Base-by-base conservation (phyloP, 2,797 vertebrate genomes). In the Enteromius fasciolatus region DNA sequence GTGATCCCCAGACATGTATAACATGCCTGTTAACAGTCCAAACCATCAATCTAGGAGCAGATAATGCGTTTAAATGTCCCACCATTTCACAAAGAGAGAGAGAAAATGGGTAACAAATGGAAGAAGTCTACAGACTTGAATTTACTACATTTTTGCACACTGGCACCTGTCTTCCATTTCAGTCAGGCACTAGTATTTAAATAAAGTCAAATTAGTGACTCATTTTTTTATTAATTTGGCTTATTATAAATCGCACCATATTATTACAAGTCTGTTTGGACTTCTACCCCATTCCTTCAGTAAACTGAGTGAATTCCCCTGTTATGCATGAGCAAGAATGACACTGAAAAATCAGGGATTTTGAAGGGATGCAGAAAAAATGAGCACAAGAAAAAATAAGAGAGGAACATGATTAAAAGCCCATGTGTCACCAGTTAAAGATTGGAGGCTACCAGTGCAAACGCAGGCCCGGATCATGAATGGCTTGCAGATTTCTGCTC, bases 351-450 rank as follows among this genome's bases (percentile, higher is more conserved):
- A 54, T n/a, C 4, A 8, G 33, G 67, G 33, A 50, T 54, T 81
- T 25, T 14, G 44, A 83, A 68, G 50, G 31, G 81, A 66, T 61
- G 14, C 23, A 57, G 64, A 74, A n/a, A 80, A 46, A 83, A 61
- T 17, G 25, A 31, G 59, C 15, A 63, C 59, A 63, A 63, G 17
- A 50, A n/a, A 78, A 52, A 83, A 50, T 28, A 67, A 50, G 44
- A 84, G 79, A 70, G 46, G 73, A 83, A 85, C 85, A 69, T 89
- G 87, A 88, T 91, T 89, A 86, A 88, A 86, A 88, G 80, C 89
- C 89, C 89, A 90, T 90, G 88, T 92, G 91, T 90, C 89, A 89
- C 86, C 82, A 84, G 83, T 89, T 90, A 89, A 87, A 88, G 77
- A 82, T 84, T 52, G 50, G 85, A 86, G 83, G 89, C 85, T 84